Evolutionary conservation across 2,113 vertebrate genomes (phyloP).

Genomic region (Ailuropoda melanoleuca): DNA sequence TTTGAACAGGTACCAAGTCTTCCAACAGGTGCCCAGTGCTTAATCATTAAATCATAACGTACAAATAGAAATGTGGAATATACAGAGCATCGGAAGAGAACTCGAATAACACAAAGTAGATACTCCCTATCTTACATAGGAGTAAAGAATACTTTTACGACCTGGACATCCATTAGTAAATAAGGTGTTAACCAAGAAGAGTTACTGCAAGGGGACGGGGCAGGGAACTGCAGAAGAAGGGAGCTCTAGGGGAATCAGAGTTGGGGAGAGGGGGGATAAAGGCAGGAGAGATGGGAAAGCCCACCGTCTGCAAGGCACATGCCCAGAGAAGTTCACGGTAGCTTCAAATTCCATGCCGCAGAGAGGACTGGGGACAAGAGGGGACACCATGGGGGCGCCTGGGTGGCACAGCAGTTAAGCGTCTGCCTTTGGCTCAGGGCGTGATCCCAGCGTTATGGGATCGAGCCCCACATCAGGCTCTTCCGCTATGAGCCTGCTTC

Average conservation of each 20-base stretch:
- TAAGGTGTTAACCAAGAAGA: background rate
- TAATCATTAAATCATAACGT: background rate
- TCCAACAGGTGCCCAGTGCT: background rate
- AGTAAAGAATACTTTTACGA: background rate
- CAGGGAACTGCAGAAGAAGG: background rate
- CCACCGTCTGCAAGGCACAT: fast-evolving
- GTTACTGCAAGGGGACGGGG: background rate
- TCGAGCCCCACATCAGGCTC: too few relatives aligned
- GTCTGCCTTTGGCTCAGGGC: too few relatives aligned
- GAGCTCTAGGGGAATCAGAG: background rate
- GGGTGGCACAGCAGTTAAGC: too few relatives aligned
- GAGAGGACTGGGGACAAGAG: background rate
- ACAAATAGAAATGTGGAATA: background rate
- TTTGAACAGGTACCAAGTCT: background rate
- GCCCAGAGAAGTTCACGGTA: background rate
- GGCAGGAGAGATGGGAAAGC: background rate
- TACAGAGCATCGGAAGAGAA: background rate
- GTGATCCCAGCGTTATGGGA: too few relatives aligned
- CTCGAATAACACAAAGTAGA: background rate
- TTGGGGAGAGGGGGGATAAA: background rate
- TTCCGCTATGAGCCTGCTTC: too few relatives aligned
- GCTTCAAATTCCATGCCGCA: background rate
- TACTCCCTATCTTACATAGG: background rate
- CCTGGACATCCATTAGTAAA: background rate
- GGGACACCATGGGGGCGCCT: fast-evolving